Conservation (phyloP, 2,888 invertebrate species). For the Melanargia galathea region DNA sequence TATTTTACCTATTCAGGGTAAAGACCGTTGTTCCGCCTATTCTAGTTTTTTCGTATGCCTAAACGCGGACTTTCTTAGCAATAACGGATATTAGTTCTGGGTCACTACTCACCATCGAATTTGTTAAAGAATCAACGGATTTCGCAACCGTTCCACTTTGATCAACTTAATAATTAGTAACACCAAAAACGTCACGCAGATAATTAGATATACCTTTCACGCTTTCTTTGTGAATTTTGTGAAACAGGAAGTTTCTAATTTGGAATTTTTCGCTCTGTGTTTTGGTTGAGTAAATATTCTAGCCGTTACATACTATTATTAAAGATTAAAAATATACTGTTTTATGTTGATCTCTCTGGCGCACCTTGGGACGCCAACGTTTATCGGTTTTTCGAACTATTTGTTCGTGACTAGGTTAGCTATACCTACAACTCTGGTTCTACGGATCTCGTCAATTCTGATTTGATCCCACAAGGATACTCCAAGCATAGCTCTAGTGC, state of each 20-base stretch:
- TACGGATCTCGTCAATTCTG: too few relatives aligned
- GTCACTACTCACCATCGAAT: background rate
- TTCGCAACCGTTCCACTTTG: background rate
- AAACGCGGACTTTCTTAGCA: background rate
- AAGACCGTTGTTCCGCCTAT: background rate
- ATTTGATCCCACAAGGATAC: too few relatives aligned
- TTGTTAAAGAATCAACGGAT: background rate
- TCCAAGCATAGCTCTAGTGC: too few relatives aligned
- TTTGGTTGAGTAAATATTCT: background rate
- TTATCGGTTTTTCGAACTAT: too few relatives aligned
- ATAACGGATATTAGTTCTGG: conserved; percentile 1
- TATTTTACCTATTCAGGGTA: too few relatives aligned
- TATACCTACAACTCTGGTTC: too few relatives aligned
- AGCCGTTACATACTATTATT: background rate
- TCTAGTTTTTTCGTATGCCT: background rate
- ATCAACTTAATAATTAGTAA: conserved; percentile 10
- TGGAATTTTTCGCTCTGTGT: background rate
- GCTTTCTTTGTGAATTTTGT: conserved; percentile 13
- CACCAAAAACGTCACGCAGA: conserved; percentile 2
- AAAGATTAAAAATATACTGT: too few relatives aligned
- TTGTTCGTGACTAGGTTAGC: too few relatives aligned
- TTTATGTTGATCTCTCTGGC: too few relatives aligned
- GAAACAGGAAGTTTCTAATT: conserved; percentile 6
- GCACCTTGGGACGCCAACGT: too few relatives aligned
- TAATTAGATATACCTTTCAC: background rate